A percentile compares a stretch with the other conserved stretches of the same genome.
Evolutionary conservation across 64 coral and sea anemone genomes (phyloP).

Genomic region (Cladopsammia gracilis): DNA sequence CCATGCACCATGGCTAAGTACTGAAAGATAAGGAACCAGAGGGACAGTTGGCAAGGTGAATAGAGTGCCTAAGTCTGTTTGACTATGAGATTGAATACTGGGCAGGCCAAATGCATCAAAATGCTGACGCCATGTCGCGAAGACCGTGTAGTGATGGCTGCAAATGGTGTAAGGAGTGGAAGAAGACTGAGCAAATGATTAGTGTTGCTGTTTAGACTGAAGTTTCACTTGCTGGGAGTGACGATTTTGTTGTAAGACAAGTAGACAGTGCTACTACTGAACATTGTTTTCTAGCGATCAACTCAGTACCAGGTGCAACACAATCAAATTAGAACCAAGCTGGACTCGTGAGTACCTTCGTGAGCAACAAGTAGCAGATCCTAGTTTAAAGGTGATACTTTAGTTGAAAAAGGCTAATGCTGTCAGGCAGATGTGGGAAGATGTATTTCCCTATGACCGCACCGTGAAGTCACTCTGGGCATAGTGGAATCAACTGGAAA

Average conservation of each 20-base stretch:
- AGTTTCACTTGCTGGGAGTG: too few species aligned
- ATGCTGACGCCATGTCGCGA: conserved; percentile 32
- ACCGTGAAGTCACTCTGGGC: background rate
- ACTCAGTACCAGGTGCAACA: background rate
- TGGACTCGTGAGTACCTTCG: conserved; percentile 14
- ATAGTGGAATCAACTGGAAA: background rate
- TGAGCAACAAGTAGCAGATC: background rate
- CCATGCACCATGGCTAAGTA: background rate
- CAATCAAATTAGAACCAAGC: conserved; percentile 12
- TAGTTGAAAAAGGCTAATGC: background rate
- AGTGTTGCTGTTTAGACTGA: too few species aligned
- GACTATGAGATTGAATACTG: background rate
- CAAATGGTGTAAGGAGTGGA: too few species aligned
- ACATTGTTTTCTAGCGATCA: background rate
- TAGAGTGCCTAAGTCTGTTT: background rate
- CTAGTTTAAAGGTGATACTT: conserved; percentile 5
- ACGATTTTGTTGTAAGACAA: too few species aligned
- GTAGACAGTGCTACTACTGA: background rate
- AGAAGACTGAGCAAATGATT: too few species aligned
- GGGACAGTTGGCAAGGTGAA: conserved; percentile 16
- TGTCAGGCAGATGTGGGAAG: background rate
- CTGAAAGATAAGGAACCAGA: conserved; percentile 24
- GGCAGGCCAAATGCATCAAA: background rate
- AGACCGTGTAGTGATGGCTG: too few species aligned
- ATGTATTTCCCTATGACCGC: background rate